Evolutionary conservation across 92 coral and sea anemone genomes (phyloP).

Genomic region (Epizoanthus illoricatus): DNA sequence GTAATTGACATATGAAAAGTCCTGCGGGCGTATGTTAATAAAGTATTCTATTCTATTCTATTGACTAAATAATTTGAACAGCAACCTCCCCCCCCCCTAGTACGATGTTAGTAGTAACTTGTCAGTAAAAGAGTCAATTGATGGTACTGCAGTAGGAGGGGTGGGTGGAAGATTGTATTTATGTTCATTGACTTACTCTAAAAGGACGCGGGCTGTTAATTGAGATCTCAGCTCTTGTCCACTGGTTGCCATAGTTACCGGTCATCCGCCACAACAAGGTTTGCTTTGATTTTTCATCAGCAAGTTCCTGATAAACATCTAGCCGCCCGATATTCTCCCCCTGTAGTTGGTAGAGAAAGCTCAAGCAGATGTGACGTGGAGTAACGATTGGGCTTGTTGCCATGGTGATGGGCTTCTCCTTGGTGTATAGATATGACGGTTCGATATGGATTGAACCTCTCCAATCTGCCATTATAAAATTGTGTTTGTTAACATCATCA

Average conservation of each 20-base stretch:
- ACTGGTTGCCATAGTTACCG: constrained; percentile 4
- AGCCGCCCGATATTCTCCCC: constrained; percentile 8
- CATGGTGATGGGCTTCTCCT: background rate
- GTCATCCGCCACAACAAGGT: constrained; percentile 3
- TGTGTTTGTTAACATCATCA: background rate
- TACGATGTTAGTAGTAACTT: too few relatives aligned
- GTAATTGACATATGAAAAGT: too few relatives aligned
- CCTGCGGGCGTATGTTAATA: too few relatives aligned
- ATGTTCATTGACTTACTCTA: background rate
- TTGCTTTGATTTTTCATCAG: background rate
- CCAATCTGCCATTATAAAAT: background rate
- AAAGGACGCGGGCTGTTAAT: background rate
- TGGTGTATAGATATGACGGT: background rate
- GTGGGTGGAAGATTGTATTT: background rate
- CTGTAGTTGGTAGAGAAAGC: background rate
- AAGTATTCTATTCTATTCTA: too few relatives aligned
- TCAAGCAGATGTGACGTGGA: background rate
- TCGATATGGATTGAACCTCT: background rate
- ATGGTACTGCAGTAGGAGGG: background rate
- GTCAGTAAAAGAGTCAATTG: background rate
- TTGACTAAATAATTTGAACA: too few relatives aligned
- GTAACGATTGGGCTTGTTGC: constrained; percentile 3
- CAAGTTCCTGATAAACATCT: background rate
- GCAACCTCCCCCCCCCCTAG: too few relatives aligned
- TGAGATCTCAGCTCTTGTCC: background rate